Evolutionary conservation across 2,113 vertebrate species (phyloP).

Genomic region (Oplegnathus fasciatus): DNA sequence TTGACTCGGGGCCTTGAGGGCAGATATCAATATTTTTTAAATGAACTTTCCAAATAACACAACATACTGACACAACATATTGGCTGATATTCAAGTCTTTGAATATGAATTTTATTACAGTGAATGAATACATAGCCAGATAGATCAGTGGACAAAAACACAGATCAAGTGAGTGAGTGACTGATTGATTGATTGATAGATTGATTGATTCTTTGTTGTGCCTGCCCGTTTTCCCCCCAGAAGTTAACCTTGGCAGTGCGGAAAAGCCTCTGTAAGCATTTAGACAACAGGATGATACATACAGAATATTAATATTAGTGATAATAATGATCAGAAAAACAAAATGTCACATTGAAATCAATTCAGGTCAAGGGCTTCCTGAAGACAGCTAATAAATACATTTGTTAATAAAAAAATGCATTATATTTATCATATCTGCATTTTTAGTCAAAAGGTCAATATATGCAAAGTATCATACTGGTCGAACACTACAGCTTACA

Average conservation of each 20-base stretch:
- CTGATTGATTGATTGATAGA: constrained; percentile 8
- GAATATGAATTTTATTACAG: background rate
- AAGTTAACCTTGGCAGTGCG: background rate
- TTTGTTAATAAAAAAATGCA: constrained; percentile 7
- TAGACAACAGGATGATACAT: background rate
- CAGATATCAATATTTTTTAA: constrained; percentile 22
- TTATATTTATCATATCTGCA: background rate
- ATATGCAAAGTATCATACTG: background rate
- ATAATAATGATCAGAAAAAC: constrained; percentile 7
- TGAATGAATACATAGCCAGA: background rate
- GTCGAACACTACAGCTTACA: background rate
- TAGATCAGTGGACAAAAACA: background rate
- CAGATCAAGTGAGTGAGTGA: background rate
- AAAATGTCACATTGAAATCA: constrained; percentile 9
- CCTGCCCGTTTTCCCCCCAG: background rate
- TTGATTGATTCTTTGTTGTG: background rate
- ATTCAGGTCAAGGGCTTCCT: background rate
- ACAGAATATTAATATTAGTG: background rate
- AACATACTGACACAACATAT: background rate
- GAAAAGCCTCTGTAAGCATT: background rate
- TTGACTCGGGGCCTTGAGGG: constrained; percentile 15
- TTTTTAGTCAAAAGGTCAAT: background rate
- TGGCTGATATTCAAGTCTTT: constrained; percentile 14
- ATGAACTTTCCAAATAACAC: constrained; percentile 3
- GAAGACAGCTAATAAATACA: constrained; percentile 3